These are phyloP conservation scores for Ditylenchus weischeri DNA, from an alignment of 2,888 invertebrate genomes.

Conservation along the genomic window DNA sequence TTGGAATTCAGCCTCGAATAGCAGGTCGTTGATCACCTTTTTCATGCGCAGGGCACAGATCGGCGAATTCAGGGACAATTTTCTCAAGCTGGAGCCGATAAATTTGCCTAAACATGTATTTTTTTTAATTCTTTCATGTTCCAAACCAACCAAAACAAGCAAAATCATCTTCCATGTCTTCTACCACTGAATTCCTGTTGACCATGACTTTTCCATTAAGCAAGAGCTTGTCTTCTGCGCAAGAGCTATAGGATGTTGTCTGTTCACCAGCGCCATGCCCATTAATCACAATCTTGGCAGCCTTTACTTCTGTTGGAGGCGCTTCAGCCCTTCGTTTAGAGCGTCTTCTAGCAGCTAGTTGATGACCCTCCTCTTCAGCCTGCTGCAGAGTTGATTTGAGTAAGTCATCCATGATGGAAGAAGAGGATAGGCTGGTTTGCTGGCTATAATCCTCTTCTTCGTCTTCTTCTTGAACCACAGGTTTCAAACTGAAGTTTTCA, in stretches of 20 bases:
- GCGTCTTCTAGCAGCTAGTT: background rate
- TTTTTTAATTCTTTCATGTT: background rate
- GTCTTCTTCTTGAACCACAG: background rate
- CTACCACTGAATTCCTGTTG: background rate
- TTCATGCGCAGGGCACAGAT: conserved; percentile 25
- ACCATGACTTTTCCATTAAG: no score
- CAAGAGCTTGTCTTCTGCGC: no score
- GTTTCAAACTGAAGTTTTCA: background rate
- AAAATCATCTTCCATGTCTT: conserved; percentile 10
- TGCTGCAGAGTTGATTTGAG: background rate
- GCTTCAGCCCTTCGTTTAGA: background rate
- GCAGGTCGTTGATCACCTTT: conserved; percentile 19
- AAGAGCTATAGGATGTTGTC: no score
- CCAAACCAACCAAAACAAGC: conserved; percentile 6
- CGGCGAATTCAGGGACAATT: conserved; percentile 18
- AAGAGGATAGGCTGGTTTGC: background rate
- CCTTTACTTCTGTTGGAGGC: no score
- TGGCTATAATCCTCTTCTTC: background rate
- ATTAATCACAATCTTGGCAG: no score
- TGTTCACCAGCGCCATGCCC: no score
- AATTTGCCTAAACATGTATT: conserved; percentile 20
- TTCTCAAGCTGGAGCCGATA: conserved; percentile 21
- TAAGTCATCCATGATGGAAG: conserved; percentile 9
- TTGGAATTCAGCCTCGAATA: conserved; percentile 24
- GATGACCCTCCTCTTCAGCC: background rate